Base-by-base conservation (phyloP, 2,888 invertebrate species). In the Pseudococcus longispinus region DNA sequence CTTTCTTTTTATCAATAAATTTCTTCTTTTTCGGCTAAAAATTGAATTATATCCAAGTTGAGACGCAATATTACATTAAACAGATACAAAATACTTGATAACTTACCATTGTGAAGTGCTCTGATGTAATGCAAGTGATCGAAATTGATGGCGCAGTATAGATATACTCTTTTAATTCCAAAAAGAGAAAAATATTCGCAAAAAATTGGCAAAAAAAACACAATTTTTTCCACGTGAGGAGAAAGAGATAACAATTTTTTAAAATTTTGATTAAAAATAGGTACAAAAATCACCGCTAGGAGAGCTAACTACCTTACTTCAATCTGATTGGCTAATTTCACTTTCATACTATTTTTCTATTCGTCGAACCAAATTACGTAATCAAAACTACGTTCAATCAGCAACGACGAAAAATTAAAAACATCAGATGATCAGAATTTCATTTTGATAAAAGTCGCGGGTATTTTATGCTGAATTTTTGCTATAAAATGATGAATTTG, bases 1-100 rank as follows among this genome's bases (percentile, higher is more conserved):
- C 94, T 90, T 95, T 95, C 90, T 97, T 97, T 89, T 96, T 96
- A 90, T 98, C 96, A 89, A 98, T 97, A 90, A 98, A 98, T 90
- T 94, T 95, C 91, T 94, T 95, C 90, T 93, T 94, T 18, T 83
- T 84, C 74, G 83, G 87, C 87, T 83, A 55, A 32, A 87, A 37
- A 80, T 11, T 26, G 13, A 80, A 80, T 37, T 20, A 18, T 32
- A 3, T 29, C 23, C 9, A 70, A 2, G 32, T 74, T 8, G 26
- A 37, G 51, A 18, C 1, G 4, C 13, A 1, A 55, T 6, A 55
- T 5, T 4, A 55, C 60, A 23, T 11, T 3, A 6, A 6, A 60
- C 51, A n/a, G 13, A 15, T 32, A 29, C 32, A 18, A n/a, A 32
- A 74, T 18, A 2, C 4, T 15, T 18, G 3, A 74, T 18, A 74